phyloP scores from a whole-genome alignment of 35 echinoderm and acorn worm species.

The Heliocidaris tuberculata region DNA sequence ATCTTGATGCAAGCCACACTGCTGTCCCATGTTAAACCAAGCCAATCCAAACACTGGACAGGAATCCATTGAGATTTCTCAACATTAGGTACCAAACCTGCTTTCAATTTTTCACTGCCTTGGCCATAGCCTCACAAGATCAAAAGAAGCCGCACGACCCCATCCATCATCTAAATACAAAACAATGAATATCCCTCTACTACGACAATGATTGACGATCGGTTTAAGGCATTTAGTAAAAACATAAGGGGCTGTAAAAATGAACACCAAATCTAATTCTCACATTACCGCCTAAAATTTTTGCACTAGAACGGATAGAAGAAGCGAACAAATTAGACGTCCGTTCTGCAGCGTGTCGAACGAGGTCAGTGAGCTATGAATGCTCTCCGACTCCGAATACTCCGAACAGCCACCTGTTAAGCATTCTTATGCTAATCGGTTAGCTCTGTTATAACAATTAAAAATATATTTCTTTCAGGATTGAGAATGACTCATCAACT shows the following conservation, averaged over 20 bases:
- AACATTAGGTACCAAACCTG: slow-evolving; percentile 53
- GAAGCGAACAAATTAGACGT: no score
- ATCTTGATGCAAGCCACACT: neutral
- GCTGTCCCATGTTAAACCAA: slow-evolving; percentile 36
- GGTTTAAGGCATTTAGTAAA: slow-evolving; percentile 48
- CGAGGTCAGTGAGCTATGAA: no score
- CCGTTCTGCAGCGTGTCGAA: no score
- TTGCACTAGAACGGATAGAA: no score
- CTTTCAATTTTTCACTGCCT: slow-evolving; percentile 41
- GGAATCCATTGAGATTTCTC: slow-evolving; percentile 56
- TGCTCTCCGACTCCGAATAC: no score
- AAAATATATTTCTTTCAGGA: no score
- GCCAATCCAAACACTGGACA: slow-evolving; percentile 36
- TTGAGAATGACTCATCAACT: no score
- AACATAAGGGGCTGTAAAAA: slow-evolving; percentile 52
- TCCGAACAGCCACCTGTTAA: no score
- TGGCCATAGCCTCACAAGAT: neutral
- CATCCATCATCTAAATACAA: slow-evolving; percentile 65
- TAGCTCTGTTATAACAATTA: no score
- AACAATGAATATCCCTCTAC: slow-evolving; percentile 53
- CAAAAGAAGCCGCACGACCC: slow-evolving; percentile 11
- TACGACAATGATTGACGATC: slow-evolving; percentile 52
- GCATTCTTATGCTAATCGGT: no score
- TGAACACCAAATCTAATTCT: no score
- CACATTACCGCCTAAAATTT: no score